Percentiles rank a stretch among this genome's conserved stretches.
These are phyloP conservation scores for Porites lutea DNA, from an alignment of 64 coral and sea anemone species.

Conservation along the genomic window DNA sequence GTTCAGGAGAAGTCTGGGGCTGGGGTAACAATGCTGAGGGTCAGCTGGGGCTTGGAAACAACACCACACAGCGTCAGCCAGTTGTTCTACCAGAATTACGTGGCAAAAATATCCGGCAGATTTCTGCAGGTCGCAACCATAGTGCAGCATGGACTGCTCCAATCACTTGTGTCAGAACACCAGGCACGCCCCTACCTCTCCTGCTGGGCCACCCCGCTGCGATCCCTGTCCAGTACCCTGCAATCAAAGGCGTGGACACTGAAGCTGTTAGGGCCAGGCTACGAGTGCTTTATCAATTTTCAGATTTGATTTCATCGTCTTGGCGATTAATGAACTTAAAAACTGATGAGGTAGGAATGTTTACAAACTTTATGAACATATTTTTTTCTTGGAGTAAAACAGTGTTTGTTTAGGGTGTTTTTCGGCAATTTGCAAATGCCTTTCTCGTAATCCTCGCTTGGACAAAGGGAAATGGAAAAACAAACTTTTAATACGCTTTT, in stretches of 20 bases:
- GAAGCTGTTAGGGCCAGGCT: constrained; percentile 76
- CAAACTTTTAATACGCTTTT: too few species aligned
- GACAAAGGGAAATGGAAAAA: too few species aligned
- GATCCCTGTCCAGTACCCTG: constrained; percentile 77
- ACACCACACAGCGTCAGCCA: constrained; percentile 81
- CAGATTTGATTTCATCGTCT: constrained; percentile 81
- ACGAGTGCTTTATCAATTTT: constrained; percentile 81
- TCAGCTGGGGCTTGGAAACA: constrained; percentile 83
- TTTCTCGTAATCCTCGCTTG: too few species aligned
- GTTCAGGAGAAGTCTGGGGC: constrained; percentile 88
- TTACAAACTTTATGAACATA: not conserved
- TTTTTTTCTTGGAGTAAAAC: too few species aligned
- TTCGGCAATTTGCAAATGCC: too few species aligned
- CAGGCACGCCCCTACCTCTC: constrained; percentile 73
- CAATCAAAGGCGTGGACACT: constrained; percentile 72
- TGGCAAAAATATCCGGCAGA: constrained; percentile 85
- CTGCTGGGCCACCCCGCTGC: constrained; percentile 79
- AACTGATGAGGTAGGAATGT: constrained; percentile 60
- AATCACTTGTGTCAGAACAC: constrained; percentile 53
- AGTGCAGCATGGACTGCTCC: constrained; percentile 93
- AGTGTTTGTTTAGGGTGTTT: too few species aligned
- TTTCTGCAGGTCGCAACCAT: constrained; percentile 86
- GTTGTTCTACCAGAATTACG: constrained; percentile 67
- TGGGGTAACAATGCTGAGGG: constrained; percentile 92
- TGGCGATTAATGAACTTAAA: constrained; percentile 78